Conservation (phyloP, 2,888 invertebrate species). For the Mycogona germanica region DNA sequence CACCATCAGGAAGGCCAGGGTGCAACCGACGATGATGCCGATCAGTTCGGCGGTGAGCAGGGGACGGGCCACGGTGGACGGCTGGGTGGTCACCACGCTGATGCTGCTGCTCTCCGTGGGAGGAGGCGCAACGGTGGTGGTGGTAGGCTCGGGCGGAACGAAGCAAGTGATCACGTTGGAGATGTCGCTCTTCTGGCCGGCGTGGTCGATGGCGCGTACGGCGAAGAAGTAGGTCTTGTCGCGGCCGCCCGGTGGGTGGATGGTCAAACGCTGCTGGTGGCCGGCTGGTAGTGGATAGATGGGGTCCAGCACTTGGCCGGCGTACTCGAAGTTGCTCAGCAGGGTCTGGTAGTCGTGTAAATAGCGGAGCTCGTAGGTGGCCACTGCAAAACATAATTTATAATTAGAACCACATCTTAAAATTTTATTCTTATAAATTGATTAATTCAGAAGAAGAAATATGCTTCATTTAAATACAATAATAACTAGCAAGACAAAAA, state of each 20-base stretch:
- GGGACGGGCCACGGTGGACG: constrained; percentile 11
- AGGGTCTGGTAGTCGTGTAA: constrained; percentile 26
- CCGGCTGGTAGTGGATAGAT: constrained; percentile 38
- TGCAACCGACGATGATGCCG: constrained; percentile 22
- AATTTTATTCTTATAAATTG: too few relatives aligned
- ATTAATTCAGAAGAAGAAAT: too few relatives aligned
- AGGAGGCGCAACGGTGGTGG: constrained; percentile 17
- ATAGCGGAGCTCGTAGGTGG: constrained; percentile 34
- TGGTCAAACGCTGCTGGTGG: constrained; percentile 38
- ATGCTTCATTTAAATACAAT: too few relatives aligned
- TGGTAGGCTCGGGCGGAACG: constrained; percentile 38
- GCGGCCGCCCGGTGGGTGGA: constrained; percentile 38
- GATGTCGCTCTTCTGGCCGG: constrained; percentile 33
- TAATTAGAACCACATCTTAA: neutral
- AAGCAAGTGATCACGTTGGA: constrained; percentile 44
- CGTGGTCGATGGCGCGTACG: constrained; percentile 39
- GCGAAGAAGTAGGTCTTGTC: constrained; percentile 43
- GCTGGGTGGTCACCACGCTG: constrained; percentile 2
- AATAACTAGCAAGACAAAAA: too few relatives aligned
- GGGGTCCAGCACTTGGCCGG: constrained; percentile 27
- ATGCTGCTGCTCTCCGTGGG: neutral
- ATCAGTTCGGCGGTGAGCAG: constrained; percentile 19
- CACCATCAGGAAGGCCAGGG: constrained; percentile 19
- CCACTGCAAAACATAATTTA: too few relatives aligned
- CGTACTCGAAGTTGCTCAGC: constrained; percentile 36